Conservation (phyloP, 2,113 vertebrate species). For the Perognathus longimembris region DNA sequence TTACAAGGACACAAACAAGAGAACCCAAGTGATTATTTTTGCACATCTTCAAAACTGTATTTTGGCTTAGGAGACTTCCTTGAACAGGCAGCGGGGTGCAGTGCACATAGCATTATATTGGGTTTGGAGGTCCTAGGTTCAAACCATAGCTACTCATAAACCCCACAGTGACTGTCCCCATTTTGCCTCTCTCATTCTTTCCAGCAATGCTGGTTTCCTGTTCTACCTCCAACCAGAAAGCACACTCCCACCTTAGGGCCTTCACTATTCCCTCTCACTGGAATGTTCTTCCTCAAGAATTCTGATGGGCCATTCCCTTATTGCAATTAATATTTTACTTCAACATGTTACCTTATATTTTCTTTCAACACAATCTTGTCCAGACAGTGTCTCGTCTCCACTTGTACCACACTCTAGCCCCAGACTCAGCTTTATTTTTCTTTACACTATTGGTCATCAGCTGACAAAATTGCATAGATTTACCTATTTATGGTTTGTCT, state of each 20-base stretch:
- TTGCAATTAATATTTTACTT: not conserved
- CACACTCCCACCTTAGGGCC: not conserved
- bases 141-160: not conserved
- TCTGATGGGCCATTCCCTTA: not conserved
- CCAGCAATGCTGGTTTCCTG: not conserved
- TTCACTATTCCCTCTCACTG: not conserved
- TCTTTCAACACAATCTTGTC: too few species aligned
- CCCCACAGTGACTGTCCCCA: accelerated
- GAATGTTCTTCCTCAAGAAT: not conserved
- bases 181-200: not conserved
- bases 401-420: not conserved
- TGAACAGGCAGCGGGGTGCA: not conserved
- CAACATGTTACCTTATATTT: too few species aligned
- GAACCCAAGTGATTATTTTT: not conserved
- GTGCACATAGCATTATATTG: not conserved
- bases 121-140: not conserved
- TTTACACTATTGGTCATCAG: not conserved
- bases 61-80: not conserved
- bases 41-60: not conserved
- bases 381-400: not conserved
- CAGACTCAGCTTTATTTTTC: not conserved
- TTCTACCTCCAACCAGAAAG: not conserved
- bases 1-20: not conserved
- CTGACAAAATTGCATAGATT: not conserved
- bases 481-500: not conserved